Base-by-base conservation (phyloP, 2,113 vertebrate genomes). In the Nannobrachium achirus region DNA sequence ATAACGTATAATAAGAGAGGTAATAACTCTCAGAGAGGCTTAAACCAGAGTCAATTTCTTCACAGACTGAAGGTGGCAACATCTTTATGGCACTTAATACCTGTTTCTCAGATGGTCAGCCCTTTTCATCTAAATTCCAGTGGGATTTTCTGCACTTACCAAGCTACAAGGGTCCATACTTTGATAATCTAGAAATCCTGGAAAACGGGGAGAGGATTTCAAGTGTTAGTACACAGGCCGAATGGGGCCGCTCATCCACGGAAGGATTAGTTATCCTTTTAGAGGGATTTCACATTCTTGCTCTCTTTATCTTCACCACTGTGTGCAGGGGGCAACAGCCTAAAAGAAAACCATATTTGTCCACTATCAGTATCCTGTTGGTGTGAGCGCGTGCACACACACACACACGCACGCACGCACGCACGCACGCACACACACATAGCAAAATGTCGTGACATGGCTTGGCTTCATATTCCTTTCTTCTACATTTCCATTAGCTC, bases 101-200 rank as follows among this genome's bases (percentile, higher is more conserved):
- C 78, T 73, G 52, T 77, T 79, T 82, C 70, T 50, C 70, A 74
- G 82, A 75, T 80, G 84, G 82, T 41, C 73, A 15, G 16, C 62
- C 50, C 61, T 66, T 33, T 33, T 61, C 64, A 72, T 18, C 46
- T 14, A 62, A 66, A 67, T 68, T 62, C 63, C 67, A 10, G 56
- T 50, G 56, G 13, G 38, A 49, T 66, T 38, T 70, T 49, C 44
- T 3, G 0, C 16, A 62, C 62, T 79, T 57, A 50, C 13, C 46
- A 56, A 68, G 73, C 56, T 69, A 38, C 67, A 69, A 51, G 20
- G 25, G 66, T 71, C 68, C 69, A 56, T 18, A 65, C 46, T 61
- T 63, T 69, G 77, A 78, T 83, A 69, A 84, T 80, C 67, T 70
- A 18, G 9, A 66, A 59, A 38, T 57, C 42, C 45, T 20, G 20